Evolutionary conservation across 2,888 invertebrate genomes (phyloP), one percentile per base, ranked within the genome.

Genomic region (Plagiodera versicolora): DNA sequence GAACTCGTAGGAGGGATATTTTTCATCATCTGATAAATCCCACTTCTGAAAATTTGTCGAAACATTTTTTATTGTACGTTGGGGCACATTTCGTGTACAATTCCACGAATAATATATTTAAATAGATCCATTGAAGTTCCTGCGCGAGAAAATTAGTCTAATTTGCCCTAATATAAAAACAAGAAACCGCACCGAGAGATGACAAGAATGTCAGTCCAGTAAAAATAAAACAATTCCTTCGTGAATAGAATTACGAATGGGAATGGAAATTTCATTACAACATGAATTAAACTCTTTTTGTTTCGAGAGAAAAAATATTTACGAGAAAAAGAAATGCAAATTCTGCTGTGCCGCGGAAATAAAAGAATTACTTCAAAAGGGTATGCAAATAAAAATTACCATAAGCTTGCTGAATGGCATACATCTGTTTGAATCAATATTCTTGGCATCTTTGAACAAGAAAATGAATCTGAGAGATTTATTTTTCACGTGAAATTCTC

Each of bases 251-350:
- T 53, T 53, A 59, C 35, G 28, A 51, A 58, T 44, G 56, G 57
- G 63, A 56, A 59, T 63, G 63, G 44, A 64, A 66, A 66, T 58
- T 57, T 58, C 61, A 64, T 64, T 66, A 63, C 55, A 58, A 63
- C 3, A 64, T 52, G 67, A 67, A 68, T 69, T 67, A 70, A 63
- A 64, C 63, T 57, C 65, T 64, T 66, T 39, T 66, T 65, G 61
- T 68, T 70, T 63, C 56, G 60, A n/a, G n/a, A n/a, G 67, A 67
- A 67, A 57, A 71, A 70, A 67, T 67, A 73, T 71, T 71, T 68
- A 65, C 66, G 68, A 68, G 66, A 71, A 70, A 71, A 71, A 71
- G 70, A 69, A 64, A 71, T 73, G 72, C 69, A 70, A 73, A 73
- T 72, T 72, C 67, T 64, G 45, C 48, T 48, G 20, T 44, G 19